A percentile compares a stretch with the other conserved stretches of the same genome.
Conservation (phyloP, 2,888 invertebrate species). For the Rhagium mordax region DNA sequence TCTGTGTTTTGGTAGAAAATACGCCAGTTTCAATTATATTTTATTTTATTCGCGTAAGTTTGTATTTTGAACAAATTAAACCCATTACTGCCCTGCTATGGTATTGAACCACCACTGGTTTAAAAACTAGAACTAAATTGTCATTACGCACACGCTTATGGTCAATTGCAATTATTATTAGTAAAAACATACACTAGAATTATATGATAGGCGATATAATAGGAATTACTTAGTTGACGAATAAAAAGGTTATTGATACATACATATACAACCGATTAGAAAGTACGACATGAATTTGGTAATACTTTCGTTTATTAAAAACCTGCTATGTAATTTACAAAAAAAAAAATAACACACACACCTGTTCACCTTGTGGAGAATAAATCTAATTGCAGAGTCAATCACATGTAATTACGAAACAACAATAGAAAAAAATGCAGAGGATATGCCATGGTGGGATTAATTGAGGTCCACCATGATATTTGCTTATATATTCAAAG, state of each 20-base stretch:
- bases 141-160: too few species aligned
- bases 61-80: too few species aligned
- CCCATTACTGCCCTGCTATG: too few species aligned
- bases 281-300: neutral
- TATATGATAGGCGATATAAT: too few species aligned
- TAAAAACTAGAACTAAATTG: too few species aligned
- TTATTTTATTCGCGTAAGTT: too few species aligned
- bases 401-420: neutral
- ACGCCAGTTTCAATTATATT: too few species aligned
- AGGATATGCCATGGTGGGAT: neutral
- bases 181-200: too few species aligned
- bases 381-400: neutral
- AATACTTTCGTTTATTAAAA: neutral
- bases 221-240: neutral
- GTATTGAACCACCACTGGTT: too few species aligned
- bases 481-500: neutral
- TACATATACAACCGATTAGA: neutral
- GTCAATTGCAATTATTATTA: too few species aligned
- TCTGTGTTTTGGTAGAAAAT: too few species aligned
- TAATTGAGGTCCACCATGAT: neutral
- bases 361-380: neutral
- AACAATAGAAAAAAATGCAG: neutral
- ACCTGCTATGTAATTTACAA: neutral
- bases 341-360: neutral
- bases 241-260: too few species aligned